These are phyloP conservation scores for Apaloderma vittatum DNA, from an alignment of 2,113 vertebrate genomes.

Conservation along the genomic window DNA sequence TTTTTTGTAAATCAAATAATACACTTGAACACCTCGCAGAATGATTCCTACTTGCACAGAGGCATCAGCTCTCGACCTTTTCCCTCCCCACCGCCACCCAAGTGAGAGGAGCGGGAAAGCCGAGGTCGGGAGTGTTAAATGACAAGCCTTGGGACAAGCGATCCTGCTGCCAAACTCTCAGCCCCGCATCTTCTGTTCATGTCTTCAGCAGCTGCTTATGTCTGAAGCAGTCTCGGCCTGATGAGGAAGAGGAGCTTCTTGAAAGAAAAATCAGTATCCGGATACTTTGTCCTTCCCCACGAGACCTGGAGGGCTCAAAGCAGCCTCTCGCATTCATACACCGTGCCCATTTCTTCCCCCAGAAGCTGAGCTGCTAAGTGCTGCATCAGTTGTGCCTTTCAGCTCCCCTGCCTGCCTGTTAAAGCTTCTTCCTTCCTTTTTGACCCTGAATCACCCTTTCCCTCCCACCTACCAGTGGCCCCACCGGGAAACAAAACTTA, in stretches of 20 bases:
- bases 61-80: not conserved
- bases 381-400: fast-evolving
- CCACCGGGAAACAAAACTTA: not conserved
- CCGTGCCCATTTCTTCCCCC: not conserved
- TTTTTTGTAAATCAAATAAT: not conserved
- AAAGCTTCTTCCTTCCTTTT: not conserved
- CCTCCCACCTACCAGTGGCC: not conserved
- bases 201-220: not conserved
- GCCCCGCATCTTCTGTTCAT: fast-evolving
- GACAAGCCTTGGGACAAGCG: not conserved
- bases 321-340: fast-evolving
- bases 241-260: not conserved
- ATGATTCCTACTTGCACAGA: not conserved
- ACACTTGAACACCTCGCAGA: not conserved
- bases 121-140: not conserved
- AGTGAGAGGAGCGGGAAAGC: not conserved
- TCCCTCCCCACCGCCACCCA: not conserved
- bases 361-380: not conserved
- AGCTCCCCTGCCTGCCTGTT: not conserved
- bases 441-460: not conserved
- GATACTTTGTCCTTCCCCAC: fast-evolving
- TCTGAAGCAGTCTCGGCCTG: not conserved
- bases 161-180: not conserved
- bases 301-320: not conserved
- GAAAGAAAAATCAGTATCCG: not conserved